Base-by-base conservation (phyloP, 2,797 vertebrate species). In the Varecia variegata region DNA sequence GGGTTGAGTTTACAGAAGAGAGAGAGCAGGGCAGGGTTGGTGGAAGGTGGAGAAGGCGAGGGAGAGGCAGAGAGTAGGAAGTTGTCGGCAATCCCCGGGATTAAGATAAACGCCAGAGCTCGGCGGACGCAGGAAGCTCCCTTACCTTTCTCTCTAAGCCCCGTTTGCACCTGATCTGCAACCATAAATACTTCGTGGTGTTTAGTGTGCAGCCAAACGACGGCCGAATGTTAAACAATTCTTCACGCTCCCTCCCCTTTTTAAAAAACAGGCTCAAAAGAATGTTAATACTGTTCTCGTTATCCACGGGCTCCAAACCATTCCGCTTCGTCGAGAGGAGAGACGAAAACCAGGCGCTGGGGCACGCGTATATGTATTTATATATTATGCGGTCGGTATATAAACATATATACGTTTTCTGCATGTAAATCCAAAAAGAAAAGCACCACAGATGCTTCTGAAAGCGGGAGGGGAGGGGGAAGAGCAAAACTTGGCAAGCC, bases 131-230 rank as follows among this genome's bases (percentile, higher is more conserved):
- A 96, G 96, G 97, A 96, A 96, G 93, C 97, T 97, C 97, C 98
- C 98, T 99, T 99, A 99, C 98, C 98, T 99, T 98, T 92, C 95
- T 98, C 97, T 93, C 98, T 98, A 98, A 97, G 98, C 98, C 98
- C 98, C 82, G 98, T 92, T 97, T 93, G 98, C 90, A 98, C 98
- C 98, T 98, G 98, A 76, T 98, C 98, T 98, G 98, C 98, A 98
- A 98, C 97, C 98, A 97, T 98, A 98, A 98, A 98, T 96, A 98
- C 97, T 98, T 98, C 96, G 95, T 81, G 98, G 97, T 96, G 98
- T 96, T 98, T 97, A 98, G 94, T 11, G 96, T 35, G 97, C 95
- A 98, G 97, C 98, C 97, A 98, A 97, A 98, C 96, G 98, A 94
- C 79, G 97, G 96, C 93, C 96, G 97, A 96, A 97, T 97, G 97